phyloP scores from a whole-genome alignment of 2,888 invertebrate genomes.

The Sarcophaga carnaria region DNA sequence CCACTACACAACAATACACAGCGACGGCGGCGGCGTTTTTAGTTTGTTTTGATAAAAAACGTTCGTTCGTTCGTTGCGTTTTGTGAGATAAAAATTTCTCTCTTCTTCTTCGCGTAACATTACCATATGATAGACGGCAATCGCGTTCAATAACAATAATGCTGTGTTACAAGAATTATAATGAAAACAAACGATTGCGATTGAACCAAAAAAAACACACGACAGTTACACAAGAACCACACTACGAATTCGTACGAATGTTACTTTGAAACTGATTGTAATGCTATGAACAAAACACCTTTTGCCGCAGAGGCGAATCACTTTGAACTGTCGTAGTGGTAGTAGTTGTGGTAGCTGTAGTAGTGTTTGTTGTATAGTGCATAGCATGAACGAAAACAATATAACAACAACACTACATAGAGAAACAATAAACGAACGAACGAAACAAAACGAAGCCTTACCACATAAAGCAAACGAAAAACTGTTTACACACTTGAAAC shows the following conservation, averaged over 20 bases:
- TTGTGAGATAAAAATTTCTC: conserved; percentile 1
- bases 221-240: conserved; percentile 72
- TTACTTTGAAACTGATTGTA: conserved; percentile 81
- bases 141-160: conserved; percentile 19
- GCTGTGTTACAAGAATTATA: conserved; percentile 4
- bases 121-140: conserved; percentile 45
- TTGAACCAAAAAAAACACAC: conserved; percentile 22
- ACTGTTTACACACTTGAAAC: not conserved
- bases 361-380: not conserved
- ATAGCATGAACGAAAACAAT: conserved; percentile 36
- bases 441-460: too few relatives aligned
- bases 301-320: conserved; percentile 65
- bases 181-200: conserved; percentile 44
- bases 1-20: conserved; percentile 17
- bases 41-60: conserved; percentile 45
- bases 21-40: conserved; percentile 66
- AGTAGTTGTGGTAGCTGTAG: conserved; percentile 6
- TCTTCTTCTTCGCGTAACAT: conserved; percentile 40
- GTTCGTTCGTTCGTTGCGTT: not conserved
- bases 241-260: conserved; percentile 79
- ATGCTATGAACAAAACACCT: conserved; percentile 74
- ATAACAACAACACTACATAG: conserved; percentile 23
- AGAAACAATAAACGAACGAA: too few relatives aligned
- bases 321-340: not conserved
- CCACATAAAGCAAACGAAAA: not conserved